Evolutionary conservation across 2,113 vertebrate species (phyloP).

Genomic region (Micronycteris hirsuta): DNA sequence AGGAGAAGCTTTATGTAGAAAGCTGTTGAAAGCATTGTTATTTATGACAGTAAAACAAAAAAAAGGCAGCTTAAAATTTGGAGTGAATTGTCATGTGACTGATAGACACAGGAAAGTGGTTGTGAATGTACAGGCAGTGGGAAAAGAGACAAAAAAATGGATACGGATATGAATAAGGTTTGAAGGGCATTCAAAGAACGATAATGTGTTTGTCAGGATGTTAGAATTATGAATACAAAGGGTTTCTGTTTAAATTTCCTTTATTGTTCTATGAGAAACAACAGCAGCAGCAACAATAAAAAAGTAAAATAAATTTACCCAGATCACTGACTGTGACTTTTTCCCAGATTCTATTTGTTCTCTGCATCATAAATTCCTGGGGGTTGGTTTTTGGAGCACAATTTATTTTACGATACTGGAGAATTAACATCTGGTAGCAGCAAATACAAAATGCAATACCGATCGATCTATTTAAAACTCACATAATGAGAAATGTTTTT

Average conservation of each 20-base stretch:
- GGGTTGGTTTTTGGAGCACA: not conserved
- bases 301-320: not conserved
- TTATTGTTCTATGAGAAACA: constrained; percentile 13
- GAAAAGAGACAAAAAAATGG: not conserved
- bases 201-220: not conserved
- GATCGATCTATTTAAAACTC: constrained; percentile 27
- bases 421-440: constrained; percentile 5
- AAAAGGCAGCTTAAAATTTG: not conserved
- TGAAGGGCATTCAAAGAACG: not conserved
- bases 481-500: not conserved
- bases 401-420: constrained; percentile 51
- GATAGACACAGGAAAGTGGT: not conserved
- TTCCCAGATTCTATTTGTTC: not conserved
- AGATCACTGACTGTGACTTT: not conserved
- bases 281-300: not conserved
- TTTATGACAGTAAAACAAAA: not conserved
- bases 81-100: not conserved
- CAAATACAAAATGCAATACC: constrained; percentile 16
- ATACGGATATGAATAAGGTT: not conserved
- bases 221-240: not conserved
- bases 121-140: not conserved
- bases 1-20: not conserved
- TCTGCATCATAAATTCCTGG: not conserved
- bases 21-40: not conserved
- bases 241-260: not conserved